These are phyloP conservation scores for Calycopis cecrops DNA, from an alignment of 1,140 invertebrate genomes.

Conservation along the genomic window DNA sequence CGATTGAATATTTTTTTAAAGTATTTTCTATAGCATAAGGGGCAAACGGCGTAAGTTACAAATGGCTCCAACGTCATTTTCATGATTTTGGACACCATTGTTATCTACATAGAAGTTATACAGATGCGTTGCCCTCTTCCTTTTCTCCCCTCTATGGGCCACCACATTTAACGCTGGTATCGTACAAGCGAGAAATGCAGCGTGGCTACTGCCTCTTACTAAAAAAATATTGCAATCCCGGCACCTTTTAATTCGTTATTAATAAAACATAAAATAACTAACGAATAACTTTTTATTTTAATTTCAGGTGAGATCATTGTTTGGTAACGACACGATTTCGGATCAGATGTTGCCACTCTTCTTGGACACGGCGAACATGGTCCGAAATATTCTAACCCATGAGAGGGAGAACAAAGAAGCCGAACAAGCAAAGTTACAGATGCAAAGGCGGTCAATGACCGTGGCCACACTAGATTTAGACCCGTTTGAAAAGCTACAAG, in stretches of 20 bases:
- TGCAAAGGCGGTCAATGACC: conserved; percentile 58
- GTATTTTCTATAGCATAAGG: no score
- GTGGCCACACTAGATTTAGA: conserved; percentile 41
- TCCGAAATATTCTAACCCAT: conserved; percentile 63
- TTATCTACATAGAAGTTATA: no score
- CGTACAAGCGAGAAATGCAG: no score
- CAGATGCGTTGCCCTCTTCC: no score
- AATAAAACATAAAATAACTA: not conserved
- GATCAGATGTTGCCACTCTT: conserved; percentile 79
- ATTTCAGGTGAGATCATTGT: conserved; percentile 76
- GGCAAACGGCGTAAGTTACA: no score
- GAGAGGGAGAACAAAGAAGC: conserved; percentile 53
- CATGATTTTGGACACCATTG: no score
- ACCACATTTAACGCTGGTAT: no score
- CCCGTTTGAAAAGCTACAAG: conserved; percentile 37
- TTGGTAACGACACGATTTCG: conserved; percentile 73
- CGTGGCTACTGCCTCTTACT: no score
- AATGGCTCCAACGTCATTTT: no score
- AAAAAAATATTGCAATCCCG: no score
- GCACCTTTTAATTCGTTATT: not conserved
- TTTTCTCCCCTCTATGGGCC: no score
- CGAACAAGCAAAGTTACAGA: conserved; percentile 40
- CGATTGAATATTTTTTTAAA: no score
- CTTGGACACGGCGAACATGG: conserved; percentile 79
- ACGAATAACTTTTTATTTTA: conserved; percentile 4